A percentile compares a stretch with the other conserved stretches of the same genome.
Conservation (phyloP, 2,797 vertebrate genomes). For the Coregonus sp. region DNA sequence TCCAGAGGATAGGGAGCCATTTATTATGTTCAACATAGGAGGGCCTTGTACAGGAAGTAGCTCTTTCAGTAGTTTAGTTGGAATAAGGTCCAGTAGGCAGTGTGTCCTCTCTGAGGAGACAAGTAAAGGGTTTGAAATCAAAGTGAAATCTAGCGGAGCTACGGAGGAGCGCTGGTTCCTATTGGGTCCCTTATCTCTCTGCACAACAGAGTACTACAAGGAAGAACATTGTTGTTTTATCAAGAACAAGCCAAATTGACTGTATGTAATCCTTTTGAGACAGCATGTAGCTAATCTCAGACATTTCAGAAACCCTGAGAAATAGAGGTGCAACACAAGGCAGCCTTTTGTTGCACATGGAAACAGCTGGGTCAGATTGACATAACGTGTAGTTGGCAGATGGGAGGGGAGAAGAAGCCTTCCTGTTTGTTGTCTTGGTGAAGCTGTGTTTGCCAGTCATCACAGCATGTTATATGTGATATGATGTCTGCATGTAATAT, state of each 20-base stretch:
- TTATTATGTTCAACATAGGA: too few relatives aligned
- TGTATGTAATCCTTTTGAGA: background rate
- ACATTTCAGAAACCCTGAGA: constrained; percentile 27
- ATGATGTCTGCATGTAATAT: background rate
- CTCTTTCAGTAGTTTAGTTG: too few relatives aligned
- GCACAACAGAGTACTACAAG: constrained; percentile 24
- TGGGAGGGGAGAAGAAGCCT: background rate
- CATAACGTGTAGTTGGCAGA: too few relatives aligned
- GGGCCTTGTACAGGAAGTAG: too few relatives aligned
- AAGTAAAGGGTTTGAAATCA: constrained; percentile 45
- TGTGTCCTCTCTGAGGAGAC: constrained; percentile 10
- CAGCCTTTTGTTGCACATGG: background rate
- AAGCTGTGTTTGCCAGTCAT: background rate
- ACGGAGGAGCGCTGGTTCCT: constrained; percentile 5
- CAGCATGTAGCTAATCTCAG: constrained; percentile 35
- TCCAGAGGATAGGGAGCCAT: too few relatives aligned
- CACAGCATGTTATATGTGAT: background rate
- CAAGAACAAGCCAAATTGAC: constrained; percentile 9
- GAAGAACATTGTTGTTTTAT: constrained; percentile 30
- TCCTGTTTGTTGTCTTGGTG: background rate
- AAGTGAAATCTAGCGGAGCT: constrained; percentile 35
- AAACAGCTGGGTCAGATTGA: background rate
- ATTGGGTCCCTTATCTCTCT: constrained; percentile 46
- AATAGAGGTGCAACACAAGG: background rate
- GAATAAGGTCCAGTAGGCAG: too few relatives aligned